These are phyloP conservation scores for Sphecodes monilicornis DNA, from an alignment of 2,888 invertebrate genomes.

Conservation along the genomic window DNA sequence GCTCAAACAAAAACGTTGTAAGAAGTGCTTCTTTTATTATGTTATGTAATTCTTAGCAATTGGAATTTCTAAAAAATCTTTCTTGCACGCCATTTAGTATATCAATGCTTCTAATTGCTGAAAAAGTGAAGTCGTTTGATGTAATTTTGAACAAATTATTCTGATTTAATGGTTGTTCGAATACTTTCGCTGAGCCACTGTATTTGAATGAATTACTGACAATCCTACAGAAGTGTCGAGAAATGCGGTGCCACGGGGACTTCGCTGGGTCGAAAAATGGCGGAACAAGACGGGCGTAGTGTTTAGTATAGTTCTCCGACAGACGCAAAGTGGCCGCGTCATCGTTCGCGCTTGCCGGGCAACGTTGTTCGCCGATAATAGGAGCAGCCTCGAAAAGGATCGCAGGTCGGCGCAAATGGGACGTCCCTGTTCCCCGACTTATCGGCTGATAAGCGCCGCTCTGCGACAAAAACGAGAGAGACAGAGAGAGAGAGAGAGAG, in stretches of 20 bases:
- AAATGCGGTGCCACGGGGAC: background rate
- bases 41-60: too few species aligned
- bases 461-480: constrained; percentile 49
- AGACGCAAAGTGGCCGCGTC: constrained; percentile 49
- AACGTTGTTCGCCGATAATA: constrained; percentile 53
- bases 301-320: constrained; percentile 28
- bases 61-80: too few species aligned
- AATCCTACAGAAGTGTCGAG: too few species aligned
- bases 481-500: background rate
- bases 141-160: too few species aligned
- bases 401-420: constrained; percentile 56
- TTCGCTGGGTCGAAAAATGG: background rate
- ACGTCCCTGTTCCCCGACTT: constrained; percentile 60
- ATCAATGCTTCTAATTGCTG: too few species aligned
- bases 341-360: constrained; percentile 30
- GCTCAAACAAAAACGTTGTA: too few species aligned
- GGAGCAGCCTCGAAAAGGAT: constrained; percentile 57
- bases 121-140: too few species aligned
- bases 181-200: too few species aligned
- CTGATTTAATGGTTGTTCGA: too few species aligned
- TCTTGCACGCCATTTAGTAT: too few species aligned
- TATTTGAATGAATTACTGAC: too few species aligned
- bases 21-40: too few species aligned
- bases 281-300: background rate
- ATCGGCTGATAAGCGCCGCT: constrained; percentile 63